Conservation (phyloP, 2,797 vertebrate genomes). For the Rhincodon typus region DNA sequence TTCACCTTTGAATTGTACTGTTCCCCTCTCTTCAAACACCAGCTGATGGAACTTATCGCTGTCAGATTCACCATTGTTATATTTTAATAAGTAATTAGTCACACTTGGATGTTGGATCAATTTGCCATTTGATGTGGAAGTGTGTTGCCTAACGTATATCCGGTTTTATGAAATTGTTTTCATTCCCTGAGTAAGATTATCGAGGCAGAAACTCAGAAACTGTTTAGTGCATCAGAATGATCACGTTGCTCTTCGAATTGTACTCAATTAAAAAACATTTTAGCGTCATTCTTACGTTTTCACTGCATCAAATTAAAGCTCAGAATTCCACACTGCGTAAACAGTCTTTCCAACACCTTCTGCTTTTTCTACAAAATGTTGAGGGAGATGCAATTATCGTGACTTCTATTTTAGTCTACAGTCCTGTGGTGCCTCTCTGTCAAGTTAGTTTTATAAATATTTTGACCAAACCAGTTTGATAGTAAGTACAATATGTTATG, state of each 20-base stretch:
- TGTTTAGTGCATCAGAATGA: background rate
- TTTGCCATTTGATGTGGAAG: background rate
- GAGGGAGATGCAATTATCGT: conserved; percentile 13
- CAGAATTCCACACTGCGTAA: background rate
- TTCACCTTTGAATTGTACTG: conserved; percentile 1
- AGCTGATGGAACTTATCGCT: conserved; percentile 10
- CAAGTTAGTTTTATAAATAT: conserved; percentile 31
- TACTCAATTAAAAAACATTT: background rate
- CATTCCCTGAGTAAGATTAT: background rate
- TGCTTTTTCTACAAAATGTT: background rate
- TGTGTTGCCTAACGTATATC: background rate
- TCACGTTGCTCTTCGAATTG: background rate
- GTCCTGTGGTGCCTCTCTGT: conserved; percentile 21
- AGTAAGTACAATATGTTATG: conserved; percentile 26
- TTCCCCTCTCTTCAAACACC: conserved; percentile 3
- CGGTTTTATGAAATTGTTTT: background rate
- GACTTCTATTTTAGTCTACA: background rate
- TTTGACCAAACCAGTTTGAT: conserved; percentile 32
- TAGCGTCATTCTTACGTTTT: background rate
- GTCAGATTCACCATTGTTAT: background rate
- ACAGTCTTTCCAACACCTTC: background rate
- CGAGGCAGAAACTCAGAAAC: conserved; percentile 1
- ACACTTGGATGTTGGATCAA: conserved; percentile 22
- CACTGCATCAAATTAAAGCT: background rate
- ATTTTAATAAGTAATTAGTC: conserved; percentile 20